These are phyloP conservation scores for Tenthredo notha DNA, from an alignment of 2,888 invertebrate genomes.

Conservation along the genomic window DNA sequence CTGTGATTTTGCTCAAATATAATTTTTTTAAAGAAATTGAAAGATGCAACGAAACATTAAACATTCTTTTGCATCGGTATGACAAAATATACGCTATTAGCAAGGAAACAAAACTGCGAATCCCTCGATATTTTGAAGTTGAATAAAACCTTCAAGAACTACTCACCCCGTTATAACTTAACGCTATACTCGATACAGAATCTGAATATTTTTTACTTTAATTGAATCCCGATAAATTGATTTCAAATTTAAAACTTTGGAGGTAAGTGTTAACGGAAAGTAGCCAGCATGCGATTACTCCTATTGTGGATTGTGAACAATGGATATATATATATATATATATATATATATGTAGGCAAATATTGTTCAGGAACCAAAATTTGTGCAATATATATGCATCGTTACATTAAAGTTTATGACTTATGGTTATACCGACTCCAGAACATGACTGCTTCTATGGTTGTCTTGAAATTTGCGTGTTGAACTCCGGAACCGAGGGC, in stretches of 20 bases:
- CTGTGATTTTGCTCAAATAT: neutral
- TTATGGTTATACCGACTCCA: neutral
- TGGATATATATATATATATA: neutral
- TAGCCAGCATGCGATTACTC: neutral
- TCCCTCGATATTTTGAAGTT: neutral
- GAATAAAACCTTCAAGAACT: neutral
- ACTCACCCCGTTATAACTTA: neutral
- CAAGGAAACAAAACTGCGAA: neutral
- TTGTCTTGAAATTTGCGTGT: conserved; percentile 1
- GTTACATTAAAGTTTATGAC: neutral
- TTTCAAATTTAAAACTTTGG: neutral
- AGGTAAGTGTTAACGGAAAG: too few species aligned
- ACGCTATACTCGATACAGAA: neutral
- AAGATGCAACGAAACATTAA: neutral
- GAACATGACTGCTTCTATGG: neutral
- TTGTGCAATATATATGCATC: neutral
- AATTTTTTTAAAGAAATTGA: neutral
- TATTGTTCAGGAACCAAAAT: neutral
- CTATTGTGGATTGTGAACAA: neutral
- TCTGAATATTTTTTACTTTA: neutral
- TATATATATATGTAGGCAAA: neutral
- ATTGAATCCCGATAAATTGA: neutral
- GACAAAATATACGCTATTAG: neutral
- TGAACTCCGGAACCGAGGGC: neutral
- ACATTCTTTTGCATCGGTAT: neutral